phyloP scores from a whole-genome alignment of 1,140 invertebrate species.

The Tribolium castaneum region DNA sequence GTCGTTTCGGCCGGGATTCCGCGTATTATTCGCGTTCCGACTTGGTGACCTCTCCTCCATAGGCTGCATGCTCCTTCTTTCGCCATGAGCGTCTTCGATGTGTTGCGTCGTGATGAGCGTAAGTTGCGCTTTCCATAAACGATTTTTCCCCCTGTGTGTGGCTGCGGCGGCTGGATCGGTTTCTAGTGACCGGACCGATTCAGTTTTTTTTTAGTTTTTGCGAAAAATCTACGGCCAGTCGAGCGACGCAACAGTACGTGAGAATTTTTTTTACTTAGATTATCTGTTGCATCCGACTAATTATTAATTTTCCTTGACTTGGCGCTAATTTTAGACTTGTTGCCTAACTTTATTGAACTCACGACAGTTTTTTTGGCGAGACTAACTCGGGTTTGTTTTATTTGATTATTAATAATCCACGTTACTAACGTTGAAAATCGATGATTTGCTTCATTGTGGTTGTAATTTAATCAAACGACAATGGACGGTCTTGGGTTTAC shows the following conservation, averaged over 20 bases:
- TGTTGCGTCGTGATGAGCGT: conserved; percentile 46
- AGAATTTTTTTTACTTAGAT: neutral
- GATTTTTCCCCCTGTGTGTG: conserved; percentile 12
- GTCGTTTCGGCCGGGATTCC: conserved; percentile 17
- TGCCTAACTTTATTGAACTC: neutral
- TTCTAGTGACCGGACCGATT: conserved; percentile 11
- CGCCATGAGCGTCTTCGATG: conserved; percentile 33
- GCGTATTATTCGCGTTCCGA: conserved; percentile 37
- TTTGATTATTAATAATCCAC: neutral
- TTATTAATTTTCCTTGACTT: neutral
- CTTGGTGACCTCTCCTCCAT: conserved; percentile 29
- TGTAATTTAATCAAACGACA: neutral
- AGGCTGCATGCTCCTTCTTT: conserved; percentile 44
- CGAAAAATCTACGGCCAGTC: neutral
- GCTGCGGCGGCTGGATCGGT: neutral
- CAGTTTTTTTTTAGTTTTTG: conserved; percentile 7
- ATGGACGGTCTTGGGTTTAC: neutral
- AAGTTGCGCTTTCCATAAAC: conserved; percentile 41
- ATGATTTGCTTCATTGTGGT: neutral
- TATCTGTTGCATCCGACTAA: neutral
- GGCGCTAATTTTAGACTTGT: neutral
- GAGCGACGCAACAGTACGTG: neutral
- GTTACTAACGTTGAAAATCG: neutral
- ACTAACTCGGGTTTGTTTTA: neutral
- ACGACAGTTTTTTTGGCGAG: neutral